Percentiles rank a stretch among this genome's conserved stretches.
Evolutionary conservation across 2,888 invertebrate species (phyloP).

Genomic region (Melinopterus prodromus): DNA sequence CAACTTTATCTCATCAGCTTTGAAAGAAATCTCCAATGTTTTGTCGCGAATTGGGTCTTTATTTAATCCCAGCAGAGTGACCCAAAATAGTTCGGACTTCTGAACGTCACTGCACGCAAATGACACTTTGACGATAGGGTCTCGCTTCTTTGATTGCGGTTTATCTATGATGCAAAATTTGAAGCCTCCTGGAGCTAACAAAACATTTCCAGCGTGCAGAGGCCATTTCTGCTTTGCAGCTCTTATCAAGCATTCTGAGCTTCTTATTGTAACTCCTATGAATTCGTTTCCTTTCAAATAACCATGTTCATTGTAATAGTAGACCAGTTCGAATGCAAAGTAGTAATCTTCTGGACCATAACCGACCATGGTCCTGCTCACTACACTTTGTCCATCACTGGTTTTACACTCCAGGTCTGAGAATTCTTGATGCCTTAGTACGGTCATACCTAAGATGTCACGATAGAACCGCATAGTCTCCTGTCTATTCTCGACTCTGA

Average conservation of each 20-base stretch:
- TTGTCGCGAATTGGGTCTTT: constrained; percentile 65
- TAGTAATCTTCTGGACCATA: constrained; percentile 95
- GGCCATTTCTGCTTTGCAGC: constrained; percentile 80
- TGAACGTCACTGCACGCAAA: constrained; percentile 80
- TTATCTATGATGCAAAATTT: constrained; percentile 83
- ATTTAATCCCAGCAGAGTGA: constrained; percentile 76
- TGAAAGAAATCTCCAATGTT: constrained; percentile 74
- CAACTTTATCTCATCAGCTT: constrained; percentile 76
- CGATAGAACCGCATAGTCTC: constrained; percentile 88
- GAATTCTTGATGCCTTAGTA: constrained; percentile 97
- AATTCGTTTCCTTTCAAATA: constrained; percentile 95
- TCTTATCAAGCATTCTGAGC: constrained; percentile 76
- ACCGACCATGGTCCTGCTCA: constrained; percentile 99
- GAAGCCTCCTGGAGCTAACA: constrained; percentile 93
- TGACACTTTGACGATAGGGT: constrained; percentile 83
- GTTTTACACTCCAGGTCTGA: constrained; percentile 95
- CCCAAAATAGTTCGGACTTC: constrained; percentile 87
- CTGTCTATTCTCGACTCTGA: constrained; percentile 91
- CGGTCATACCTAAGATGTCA: constrained; percentile 94
- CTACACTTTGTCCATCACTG: constrained; percentile 97
- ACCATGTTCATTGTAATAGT: constrained; percentile 85
- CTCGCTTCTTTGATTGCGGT: constrained; percentile 71
- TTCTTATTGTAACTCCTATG: constrained; percentile 82
- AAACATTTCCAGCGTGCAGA: constrained; percentile 66
- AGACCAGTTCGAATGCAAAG: constrained; percentile 96